Evolutionary conservation across 2,113 vertebrate genomes (phyloP), one percentile per base, ranked within the genome.

Genomic region (Chaetodon trifascialis): DNA sequence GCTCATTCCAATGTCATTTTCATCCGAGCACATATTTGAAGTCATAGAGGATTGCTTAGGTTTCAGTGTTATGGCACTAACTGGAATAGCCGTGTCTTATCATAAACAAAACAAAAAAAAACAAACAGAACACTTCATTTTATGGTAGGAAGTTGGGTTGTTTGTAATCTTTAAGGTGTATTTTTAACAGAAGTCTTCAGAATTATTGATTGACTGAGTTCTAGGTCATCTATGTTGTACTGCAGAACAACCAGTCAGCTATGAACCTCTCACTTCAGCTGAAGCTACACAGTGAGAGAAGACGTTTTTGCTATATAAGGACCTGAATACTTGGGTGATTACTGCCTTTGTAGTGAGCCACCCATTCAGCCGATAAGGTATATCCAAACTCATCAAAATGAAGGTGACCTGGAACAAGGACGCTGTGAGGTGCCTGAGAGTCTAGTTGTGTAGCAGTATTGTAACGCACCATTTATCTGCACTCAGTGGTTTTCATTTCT

Each of bases 401-500:
- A 87, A 84, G 71, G 73, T 76, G 56, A 79, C 40, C 75, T 54
- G 38, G 55, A 66, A 80, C 76, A 19, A 68, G 17, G 49, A 80
- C 6, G 36, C n/a, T 60, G 65, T 59, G 81, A 62, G 12, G 60
- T 30, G 74, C 62, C 78, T 70, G 47, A 86, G 73, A 85, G 34
- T 21, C 7, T 14, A 79, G 25, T 49, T 40, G 42, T 44, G 82
- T 25, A 74, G 44, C 80, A 82, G 52, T 78, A 74, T 85, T 74
- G 36, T 68, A 67, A 80, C 19, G 54, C 67, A 82, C 67, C 64
- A 56, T 34, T 14, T 59, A 56, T 84, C 84, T 78, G 79, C 84
- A 91, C 90, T 86, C 76, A 30, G 73, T 79, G 85, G 82, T 78
- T 80, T 82, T 79, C 54, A 56, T 86, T 88, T 63, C 11, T 83